These are phyloP conservation scores for Notolepis coatsorum DNA, from an alignment of 2,797 vertebrate species.

Conservation along the genomic window DNA sequence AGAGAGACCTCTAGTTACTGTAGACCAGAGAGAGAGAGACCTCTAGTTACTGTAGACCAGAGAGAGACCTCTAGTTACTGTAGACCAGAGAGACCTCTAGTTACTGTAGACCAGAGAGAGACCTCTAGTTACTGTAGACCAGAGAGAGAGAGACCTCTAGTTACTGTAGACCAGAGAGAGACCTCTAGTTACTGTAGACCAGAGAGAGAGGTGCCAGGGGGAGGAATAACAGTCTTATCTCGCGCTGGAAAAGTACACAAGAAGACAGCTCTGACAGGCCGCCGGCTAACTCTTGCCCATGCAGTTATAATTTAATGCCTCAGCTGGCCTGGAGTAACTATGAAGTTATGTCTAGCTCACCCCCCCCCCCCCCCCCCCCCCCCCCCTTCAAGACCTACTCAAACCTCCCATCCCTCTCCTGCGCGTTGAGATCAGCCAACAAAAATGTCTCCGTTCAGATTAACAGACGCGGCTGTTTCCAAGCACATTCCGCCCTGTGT, in stretches of 20 bases:
- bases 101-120: too few relatives aligned
- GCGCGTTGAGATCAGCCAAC: conserved; percentile 69
- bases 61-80: too few relatives aligned
- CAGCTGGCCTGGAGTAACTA: conserved; percentile 59
- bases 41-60: too few relatives aligned
- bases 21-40: too few relatives aligned
- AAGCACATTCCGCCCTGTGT: conserved; percentile 76
- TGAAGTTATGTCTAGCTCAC: conserved; percentile 62
- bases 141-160: too few relatives aligned
- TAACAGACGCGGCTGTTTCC: conserved; percentile 71
- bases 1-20: too few relatives aligned
- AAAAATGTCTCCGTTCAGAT: conserved; percentile 77
- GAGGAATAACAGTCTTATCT: conserved; percentile 50
- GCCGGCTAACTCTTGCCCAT: conserved; percentile 47
- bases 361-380: conserved; percentile 21
- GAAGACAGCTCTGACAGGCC: conserved; percentile 47
- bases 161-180: too few relatives aligned
- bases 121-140: conserved; percentile 41
- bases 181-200: conserved; percentile 41
- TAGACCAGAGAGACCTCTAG: too few relatives aligned
- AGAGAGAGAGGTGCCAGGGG: conserved; percentile 27
- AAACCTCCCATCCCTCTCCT: neutral
- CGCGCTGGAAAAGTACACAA: conserved; percentile 24
- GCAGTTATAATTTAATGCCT: conserved; percentile 55
- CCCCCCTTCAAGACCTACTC: too few relatives aligned